Evolutionary conservation across 37 sponge, comb jelly and placozoan genomes (phyloP).

Genomic region (Crambe crambe): DNA sequence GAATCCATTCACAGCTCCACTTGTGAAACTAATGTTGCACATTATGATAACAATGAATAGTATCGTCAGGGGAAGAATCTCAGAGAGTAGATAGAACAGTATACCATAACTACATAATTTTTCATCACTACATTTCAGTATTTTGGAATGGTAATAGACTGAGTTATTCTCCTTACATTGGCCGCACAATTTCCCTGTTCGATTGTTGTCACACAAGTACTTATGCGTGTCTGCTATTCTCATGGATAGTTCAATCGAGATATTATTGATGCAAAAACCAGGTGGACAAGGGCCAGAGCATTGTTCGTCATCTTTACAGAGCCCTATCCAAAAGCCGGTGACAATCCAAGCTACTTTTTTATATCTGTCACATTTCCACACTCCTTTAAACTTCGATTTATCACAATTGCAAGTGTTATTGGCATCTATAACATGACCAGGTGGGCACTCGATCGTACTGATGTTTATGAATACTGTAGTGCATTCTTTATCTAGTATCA

Average conservation of each 20-base stretch:
- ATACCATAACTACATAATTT: neutral
- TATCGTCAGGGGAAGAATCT: neutral
- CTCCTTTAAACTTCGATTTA: too few relatives aligned
- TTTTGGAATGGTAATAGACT: neutral
- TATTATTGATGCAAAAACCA: neutral
- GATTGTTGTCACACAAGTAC: neutral
- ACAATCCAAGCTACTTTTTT: neutral
- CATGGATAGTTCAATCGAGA: neutral
- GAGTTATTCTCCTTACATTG: neutral
- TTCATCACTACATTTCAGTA: neutral
- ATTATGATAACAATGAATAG: conserved; percentile 5
- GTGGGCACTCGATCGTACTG: too few relatives aligned
- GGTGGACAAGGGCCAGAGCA: neutral
- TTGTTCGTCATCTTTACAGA: neutral
- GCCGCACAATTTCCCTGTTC: neutral
- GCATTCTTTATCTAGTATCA: too few relatives aligned
- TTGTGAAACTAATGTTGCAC: conserved; percentile 15
- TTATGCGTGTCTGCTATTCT: neutral
- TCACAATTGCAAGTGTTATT: neutral
- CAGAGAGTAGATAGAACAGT: neutral
- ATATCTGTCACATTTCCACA: neutral
- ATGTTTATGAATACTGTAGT: too few relatives aligned
- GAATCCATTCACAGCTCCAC: conserved; percentile 11
- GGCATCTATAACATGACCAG: neutral
- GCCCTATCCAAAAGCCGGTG: neutral